Evolutionary conservation across 2,797 vertebrate species (phyloP).

Genomic region (Pterois miles): DNA sequence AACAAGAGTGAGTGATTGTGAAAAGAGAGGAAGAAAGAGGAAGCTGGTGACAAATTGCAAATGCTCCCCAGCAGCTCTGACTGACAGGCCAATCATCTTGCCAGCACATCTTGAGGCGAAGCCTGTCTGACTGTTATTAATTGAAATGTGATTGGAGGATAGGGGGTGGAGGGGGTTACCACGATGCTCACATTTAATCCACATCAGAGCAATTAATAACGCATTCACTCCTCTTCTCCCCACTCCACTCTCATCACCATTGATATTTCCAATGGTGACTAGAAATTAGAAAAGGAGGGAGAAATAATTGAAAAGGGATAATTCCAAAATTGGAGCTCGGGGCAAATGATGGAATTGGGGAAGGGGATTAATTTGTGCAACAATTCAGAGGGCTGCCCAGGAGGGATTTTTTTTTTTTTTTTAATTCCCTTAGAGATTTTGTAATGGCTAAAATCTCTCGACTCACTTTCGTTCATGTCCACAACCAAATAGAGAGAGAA

Average conservation of each 20-base stretch:
- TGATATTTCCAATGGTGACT: constrained; percentile 72
- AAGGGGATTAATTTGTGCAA: constrained; percentile 75
- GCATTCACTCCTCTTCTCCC: constrained; percentile 54
- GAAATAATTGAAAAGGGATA: constrained; percentile 77
- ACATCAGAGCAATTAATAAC: constrained; percentile 84
- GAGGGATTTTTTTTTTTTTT: constrained; percentile 42
- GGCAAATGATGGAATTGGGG: constrained; percentile 67
- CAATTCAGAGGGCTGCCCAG: constrained; percentile 64
- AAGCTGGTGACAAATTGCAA: constrained; percentile 69
- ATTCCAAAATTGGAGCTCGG: constrained; percentile 66
- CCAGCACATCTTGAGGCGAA: constrained; percentile 76
- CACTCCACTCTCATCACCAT: constrained; percentile 51
- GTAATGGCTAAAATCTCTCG: constrained; percentile 58
- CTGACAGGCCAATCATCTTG: constrained; percentile 83
- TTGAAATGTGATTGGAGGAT: constrained; percentile 83
- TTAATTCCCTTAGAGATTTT: constrained; percentile 59
- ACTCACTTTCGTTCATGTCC: constrained; percentile 48
- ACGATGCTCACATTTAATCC: constrained; percentile 78
- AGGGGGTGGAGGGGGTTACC: constrained; percentile 23
- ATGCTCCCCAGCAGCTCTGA: constrained; percentile 71
- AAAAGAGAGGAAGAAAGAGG: constrained; percentile 36
- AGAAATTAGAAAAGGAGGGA: constrained; percentile 72
- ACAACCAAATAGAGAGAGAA: constrained; percentile 35
- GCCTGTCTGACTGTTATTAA: constrained; percentile 83
- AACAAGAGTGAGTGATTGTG: constrained; percentile 58